These are phyloP conservation scores for Umimayanthus chanpuru DNA, from an alignment of 92 coral and sea anemone species.

Conservation along the genomic window DNA sequence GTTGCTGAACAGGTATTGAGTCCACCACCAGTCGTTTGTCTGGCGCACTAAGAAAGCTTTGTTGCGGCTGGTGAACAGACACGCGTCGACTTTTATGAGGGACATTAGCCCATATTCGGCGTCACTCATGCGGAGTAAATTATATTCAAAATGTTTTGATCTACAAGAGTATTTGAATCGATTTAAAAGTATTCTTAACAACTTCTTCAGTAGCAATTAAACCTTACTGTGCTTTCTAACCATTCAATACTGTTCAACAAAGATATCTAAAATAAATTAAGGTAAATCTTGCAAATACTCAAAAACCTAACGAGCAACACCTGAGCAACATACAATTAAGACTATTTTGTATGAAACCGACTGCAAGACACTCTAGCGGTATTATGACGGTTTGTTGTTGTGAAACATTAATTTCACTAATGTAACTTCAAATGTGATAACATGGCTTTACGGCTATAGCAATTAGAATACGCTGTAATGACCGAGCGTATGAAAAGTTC, in stretches of 20 bases:
- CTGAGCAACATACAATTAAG: background rate
- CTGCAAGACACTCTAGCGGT: background rate
- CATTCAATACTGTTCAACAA: background rate
- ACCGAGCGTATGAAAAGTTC: background rate
- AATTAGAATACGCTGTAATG: background rate
- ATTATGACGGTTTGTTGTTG: background rate
- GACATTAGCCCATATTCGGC: conserved; percentile 14
- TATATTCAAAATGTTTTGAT: background rate
- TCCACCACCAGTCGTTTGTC: conserved; percentile 5
- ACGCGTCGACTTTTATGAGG: conserved; percentile 14
- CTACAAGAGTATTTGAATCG: background rate
- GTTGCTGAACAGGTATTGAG: background rate
- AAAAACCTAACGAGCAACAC: too few species aligned
- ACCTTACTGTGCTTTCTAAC: background rate
- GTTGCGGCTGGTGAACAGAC: conserved; percentile 9
- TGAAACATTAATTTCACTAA: conserved; percentile 1
- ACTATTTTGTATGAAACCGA: background rate
- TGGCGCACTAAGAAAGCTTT: conserved; percentile 4
- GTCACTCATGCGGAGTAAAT: conserved; percentile 20
- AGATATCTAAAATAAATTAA: background rate
- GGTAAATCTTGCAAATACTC: background rate
- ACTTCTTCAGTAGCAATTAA: background rate
- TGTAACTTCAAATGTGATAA: background rate
- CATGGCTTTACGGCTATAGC: background rate
- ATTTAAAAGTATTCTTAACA: background rate